Conservation (phyloP, 1,140 invertebrate species). For the Sitobion miscanthi region DNA sequence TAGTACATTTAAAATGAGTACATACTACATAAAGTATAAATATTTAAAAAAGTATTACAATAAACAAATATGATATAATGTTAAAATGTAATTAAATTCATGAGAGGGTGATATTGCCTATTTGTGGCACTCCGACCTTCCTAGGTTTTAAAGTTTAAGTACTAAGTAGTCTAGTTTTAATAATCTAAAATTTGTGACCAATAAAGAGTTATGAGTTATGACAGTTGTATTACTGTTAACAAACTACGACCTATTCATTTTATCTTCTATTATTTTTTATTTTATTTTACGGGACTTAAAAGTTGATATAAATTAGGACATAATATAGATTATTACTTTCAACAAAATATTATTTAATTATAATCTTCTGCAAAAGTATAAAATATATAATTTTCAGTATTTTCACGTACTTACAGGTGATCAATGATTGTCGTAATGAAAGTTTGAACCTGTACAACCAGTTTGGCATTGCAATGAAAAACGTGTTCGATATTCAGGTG, state of each 20-base stretch:
- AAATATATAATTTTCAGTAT: neutral
- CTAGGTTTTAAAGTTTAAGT: neutral
- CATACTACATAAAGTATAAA: neutral
- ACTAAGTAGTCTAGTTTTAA: neutral
- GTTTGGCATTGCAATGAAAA: slow-evolving; percentile 83
- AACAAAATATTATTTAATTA: neutral
- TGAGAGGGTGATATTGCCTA: too few relatives aligned
- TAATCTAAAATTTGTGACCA: neutral
- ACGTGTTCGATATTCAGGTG: slow-evolving; percentile 96
- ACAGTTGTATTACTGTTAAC: neutral
- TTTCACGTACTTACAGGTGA: slow-evolving; percentile 70
- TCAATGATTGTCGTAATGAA: slow-evolving; percentile 93
- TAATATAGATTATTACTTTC: neutral
- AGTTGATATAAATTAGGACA: neutral
- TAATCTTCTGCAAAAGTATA: neutral
- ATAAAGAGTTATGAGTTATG: neutral
- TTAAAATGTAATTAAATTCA: too few relatives aligned
- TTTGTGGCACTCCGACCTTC: too few relatives aligned
- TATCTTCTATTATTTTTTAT: too few relatives aligned
- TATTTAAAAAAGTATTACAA: neutral
- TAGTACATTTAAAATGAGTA: neutral
- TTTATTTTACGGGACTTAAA: too few relatives aligned
- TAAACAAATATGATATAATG: neutral
- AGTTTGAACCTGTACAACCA: slow-evolving; percentile 88
- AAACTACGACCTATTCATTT: neutral